Conservation (phyloP, 2,113 vertebrate genomes). For the Pleuronectes platessa region DNA sequence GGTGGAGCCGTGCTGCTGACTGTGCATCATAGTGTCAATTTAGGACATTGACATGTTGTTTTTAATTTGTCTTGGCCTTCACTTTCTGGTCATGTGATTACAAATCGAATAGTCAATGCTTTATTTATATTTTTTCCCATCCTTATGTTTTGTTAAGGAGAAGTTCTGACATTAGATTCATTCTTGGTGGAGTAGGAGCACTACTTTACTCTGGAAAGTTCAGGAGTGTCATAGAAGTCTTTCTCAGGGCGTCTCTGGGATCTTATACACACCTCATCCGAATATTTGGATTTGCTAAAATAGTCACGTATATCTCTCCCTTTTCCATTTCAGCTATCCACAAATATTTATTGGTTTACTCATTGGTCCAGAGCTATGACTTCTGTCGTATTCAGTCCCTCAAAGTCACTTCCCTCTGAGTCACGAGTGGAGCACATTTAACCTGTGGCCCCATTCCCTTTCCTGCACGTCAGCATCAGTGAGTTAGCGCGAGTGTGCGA, state of each 20-base stretch:
- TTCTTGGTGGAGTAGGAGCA: too few species aligned
- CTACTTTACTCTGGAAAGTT: not conserved
- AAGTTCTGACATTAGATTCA: not conserved
- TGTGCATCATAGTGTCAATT: not conserved
- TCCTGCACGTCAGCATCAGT: conserved; percentile 24
- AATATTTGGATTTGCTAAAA: conserved; percentile 16
- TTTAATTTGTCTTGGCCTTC: conserved; percentile 16
- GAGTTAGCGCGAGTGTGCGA: conserved; percentile 12
- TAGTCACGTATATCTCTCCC: not conserved
- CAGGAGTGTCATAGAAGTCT: conserved; percentile 4
- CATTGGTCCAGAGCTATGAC: conserved; percentile 16
- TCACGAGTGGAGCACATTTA: conserved; percentile 28
- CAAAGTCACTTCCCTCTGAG: conserved; percentile 39
- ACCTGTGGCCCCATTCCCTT: conserved; percentile 24
- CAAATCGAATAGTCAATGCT: not conserved
- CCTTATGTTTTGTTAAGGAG: not conserved
- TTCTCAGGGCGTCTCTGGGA: conserved; percentile 23
- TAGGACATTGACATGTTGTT: not conserved
- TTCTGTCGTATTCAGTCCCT: too few species aligned
- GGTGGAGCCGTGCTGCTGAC: conserved; percentile 15
- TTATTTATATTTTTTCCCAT: not conserved
- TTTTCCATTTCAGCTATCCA: not conserved
- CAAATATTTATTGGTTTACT: not conserved
- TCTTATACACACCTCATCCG: not conserved
- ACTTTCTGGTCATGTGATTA: conserved; percentile 24